Evolutionary conservation across 2,113 vertebrate genomes (phyloP).

Genomic region (Macheiramphus alcinus): DNA sequence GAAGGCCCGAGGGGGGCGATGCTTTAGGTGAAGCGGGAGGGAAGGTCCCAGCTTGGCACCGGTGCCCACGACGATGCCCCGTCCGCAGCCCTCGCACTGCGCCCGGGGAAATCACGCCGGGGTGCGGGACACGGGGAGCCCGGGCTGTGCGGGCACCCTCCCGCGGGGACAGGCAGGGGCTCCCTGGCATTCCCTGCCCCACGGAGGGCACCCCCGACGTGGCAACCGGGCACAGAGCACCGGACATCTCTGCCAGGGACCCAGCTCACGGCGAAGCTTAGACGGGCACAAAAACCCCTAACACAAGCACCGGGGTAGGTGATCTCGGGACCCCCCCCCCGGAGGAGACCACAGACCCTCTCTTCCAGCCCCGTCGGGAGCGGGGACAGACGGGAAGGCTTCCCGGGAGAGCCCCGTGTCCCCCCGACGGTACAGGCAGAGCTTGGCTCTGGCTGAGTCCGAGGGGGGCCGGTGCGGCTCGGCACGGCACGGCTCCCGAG

Average conservation of each 20-base stretch:
- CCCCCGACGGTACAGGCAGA: neutral
- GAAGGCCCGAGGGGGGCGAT: neutral
- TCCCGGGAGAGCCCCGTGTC: neutral
- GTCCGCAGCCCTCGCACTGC: neutral
- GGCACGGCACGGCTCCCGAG: neutral
- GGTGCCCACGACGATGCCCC: neutral
- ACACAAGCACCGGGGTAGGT: too few species aligned
- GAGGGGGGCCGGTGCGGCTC: neutral
- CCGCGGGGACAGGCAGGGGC: neutral
- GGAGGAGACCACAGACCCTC: too few species aligned
- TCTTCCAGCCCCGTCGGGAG: neutral
- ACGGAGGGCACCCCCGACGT: neutral
- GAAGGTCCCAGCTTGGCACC: neutral
- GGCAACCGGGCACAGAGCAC: too few species aligned
- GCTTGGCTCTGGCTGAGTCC: neutral
- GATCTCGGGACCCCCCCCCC: neutral
- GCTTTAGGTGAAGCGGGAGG: neutral
- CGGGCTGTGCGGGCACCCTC: neutral
- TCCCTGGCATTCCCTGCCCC: neutral
- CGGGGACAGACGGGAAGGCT: neutral
- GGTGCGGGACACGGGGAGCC: neutral
- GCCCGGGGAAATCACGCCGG: fast-evolving
- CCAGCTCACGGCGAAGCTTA: neutral
- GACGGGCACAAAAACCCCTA: neutral
- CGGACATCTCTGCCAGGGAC: neutral